Percentiles rank a stretch among this genome's conserved stretches.
Conservation (phyloP, 2,888 invertebrate genomes). For the Anticlea derivata region DNA sequence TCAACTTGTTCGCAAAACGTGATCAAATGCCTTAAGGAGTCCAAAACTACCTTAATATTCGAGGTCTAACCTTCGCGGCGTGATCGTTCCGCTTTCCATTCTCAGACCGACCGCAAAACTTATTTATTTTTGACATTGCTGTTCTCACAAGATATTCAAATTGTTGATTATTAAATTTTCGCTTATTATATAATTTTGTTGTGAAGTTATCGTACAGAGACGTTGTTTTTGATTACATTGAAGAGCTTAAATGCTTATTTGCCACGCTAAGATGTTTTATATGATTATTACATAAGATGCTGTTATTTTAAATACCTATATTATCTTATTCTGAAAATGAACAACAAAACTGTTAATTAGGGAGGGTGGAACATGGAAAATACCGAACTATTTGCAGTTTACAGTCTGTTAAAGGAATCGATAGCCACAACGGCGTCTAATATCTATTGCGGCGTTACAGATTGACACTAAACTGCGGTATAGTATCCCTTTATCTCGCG, state of each 20-base stretch:
- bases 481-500: slow-evolving; percentile 68
- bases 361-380: slow-evolving; percentile 8
- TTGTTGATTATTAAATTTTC: slow-evolving; percentile 42
- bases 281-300: no score
- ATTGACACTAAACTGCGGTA: slow-evolving; percentile 65
- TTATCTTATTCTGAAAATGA: not conserved
- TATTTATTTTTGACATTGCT: slow-evolving; percentile 41
- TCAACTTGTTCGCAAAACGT: slow-evolving; percentile 49
- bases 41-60: slow-evolving; percentile 52
- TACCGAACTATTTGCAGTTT: slow-evolving; percentile 22
- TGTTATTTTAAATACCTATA: no score
- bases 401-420: slow-evolving; percentile 19
- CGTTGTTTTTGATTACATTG: slow-evolving; percentile 43
- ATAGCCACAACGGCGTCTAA: slow-evolving; percentile 24
- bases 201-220: slow-evolving; percentile 42
- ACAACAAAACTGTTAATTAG: slow-evolving; percentile 6
- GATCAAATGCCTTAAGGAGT: slow-evolving; percentile 43
- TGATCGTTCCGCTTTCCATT: slow-evolving; percentile 42
- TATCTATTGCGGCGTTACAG: slow-evolving; percentile 51
- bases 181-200: slow-evolving; percentile 42
- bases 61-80: slow-evolving; percentile 37
- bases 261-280: no score
- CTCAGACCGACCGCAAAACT: slow-evolving; percentile 33
- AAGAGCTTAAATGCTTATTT: no score
- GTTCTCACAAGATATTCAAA: slow-evolving; percentile 39